Percentiles rank a stretch among this genome's conserved stretches.
phyloP scores from a whole-genome alignment of 35 echinoderm and acorn worm genomes.

The Strongylocentrotus purpuratus region DNA sequence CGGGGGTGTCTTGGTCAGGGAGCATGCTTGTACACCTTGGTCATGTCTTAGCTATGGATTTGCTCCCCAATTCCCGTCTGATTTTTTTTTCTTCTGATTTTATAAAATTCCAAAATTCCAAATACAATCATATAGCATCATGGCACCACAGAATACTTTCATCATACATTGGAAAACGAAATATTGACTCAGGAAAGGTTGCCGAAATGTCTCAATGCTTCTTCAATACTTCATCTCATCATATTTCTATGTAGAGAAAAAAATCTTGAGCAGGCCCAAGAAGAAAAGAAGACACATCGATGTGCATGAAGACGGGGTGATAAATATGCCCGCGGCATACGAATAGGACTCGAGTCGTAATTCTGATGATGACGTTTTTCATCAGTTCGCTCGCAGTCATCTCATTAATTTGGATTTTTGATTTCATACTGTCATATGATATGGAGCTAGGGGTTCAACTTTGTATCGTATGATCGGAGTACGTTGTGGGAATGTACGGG shows the following conservation, averaged over 20 bases:
- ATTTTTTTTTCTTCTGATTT: too few species aligned
- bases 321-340: conserved; percentile 1
- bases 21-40: too few species aligned
- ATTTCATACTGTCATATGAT: conserved; percentile 13
- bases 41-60: too few species aligned
- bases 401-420: conserved; percentile 13
- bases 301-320: background rate
- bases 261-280: too few species aligned
- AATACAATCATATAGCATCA: too few species aligned
- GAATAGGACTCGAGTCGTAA: conserved; percentile 1
- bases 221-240: background rate
- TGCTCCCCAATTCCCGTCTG: too few species aligned
- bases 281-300: background rate
- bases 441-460: background rate
- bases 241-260: background rate
- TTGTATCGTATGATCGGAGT: background rate
- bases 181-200: background rate
- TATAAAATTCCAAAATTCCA: too few species aligned
- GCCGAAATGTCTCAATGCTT: too few species aligned
- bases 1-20: too few species aligned
- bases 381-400: background rate
- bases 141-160: background rate
- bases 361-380: conserved; percentile 6
- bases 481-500: background rate
- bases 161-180: background rate